Evolutionary conservation across 1,140 invertebrate genomes (phyloP), one percentile per base, ranked within the genome.

Genomic region (Drosophila lini): DNA sequence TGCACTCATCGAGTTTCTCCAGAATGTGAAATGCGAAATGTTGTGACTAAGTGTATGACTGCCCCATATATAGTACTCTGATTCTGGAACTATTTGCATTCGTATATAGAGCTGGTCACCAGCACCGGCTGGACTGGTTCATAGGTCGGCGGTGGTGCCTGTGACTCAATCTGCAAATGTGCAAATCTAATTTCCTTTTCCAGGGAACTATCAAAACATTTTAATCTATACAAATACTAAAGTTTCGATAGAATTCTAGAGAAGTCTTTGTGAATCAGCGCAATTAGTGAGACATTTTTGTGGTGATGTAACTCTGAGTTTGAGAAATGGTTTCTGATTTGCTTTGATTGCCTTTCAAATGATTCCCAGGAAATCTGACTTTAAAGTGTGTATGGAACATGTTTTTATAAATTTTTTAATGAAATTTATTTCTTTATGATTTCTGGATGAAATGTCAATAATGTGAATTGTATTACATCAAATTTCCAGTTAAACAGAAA

Each of bases 91-190:
- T 10, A 16, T 74, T 53, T 55, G 48, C 32, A 40, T 75, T 32
- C 13, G 11, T 38, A 44, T 47, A 31, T 34, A 36, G 45, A 42
- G 13, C 22, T 44, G 45, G 38, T 69, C 32, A 41, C 9, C 41
- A 19, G 3, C 7, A 41, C 48, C 31, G 11, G 50, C 19, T 42
- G 28, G 22, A 34, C 16, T 69, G 41, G 45, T 73, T 71, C 48
- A 70, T 65, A 77, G 67, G 62, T 85, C 61, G 52, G 4, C 47
- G 8, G 7, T 16, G 8, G 7, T 16, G 61, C 50, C 57, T 57
- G 50, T 74, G 70, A 74, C 47, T 74, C 69, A 74, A 41, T 41
- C 56, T 73, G 38, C 7, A 52, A 71, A 48, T 71, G 67, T 47
- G 65, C 44, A 48, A 71, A 31, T 48, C 28, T n/a, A 13, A 59